Evolutionary conservation across 1,140 invertebrate genomes (phyloP), one percentile per base, ranked within the genome.

Genomic region (Tigriopus japonicus): DNA sequence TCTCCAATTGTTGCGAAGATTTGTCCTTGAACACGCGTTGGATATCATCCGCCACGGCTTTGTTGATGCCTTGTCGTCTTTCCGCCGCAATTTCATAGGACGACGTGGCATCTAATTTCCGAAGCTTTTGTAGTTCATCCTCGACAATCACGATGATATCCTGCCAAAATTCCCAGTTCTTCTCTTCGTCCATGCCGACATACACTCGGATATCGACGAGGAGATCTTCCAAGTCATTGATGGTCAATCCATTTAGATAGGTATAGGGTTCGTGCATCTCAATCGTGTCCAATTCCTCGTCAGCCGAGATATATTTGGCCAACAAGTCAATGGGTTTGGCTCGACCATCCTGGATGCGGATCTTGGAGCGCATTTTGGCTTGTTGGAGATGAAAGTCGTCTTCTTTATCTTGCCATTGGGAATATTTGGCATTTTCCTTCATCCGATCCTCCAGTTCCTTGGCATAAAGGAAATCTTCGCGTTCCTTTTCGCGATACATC

Each of bases 261-360:
- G 87, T 89, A 67, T 96, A 98, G 0, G 95, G 94, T 71, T 98
- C 93, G 68, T 95, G 89, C 87, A 98, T 93, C 14, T 28, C 21
- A 58, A 60, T 60, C 14, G 58, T 21, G 1, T 88, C 86, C 71
- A 89, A 85, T 40, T 88, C 84, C 67, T 91, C 86, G 69, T 93
- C 87, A 0, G 86, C 85, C 69, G 85, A 89, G 24, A 98, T 91
- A 68, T 98, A 98, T 72, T 94, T 90, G 0, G 92, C 92, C 45
- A 98, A 73, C 55, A 98, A 76, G 78, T 99, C 96, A 66, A 99
- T 98, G 0, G 96, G 92, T 71, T 98, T 98, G 0, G 94, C 94
- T 79, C 68, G 49, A 70, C 69, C 42, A 43, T 65, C 51, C 54
- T 94, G 85, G 49, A 98, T 98, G 62, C 95, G 79, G 62, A 98